A percentile compares a stretch with the other conserved stretches of the same genome.
phyloP scores from a whole-genome alignment of 2,888 invertebrate species.

The Tinea trinotella region DNA sequence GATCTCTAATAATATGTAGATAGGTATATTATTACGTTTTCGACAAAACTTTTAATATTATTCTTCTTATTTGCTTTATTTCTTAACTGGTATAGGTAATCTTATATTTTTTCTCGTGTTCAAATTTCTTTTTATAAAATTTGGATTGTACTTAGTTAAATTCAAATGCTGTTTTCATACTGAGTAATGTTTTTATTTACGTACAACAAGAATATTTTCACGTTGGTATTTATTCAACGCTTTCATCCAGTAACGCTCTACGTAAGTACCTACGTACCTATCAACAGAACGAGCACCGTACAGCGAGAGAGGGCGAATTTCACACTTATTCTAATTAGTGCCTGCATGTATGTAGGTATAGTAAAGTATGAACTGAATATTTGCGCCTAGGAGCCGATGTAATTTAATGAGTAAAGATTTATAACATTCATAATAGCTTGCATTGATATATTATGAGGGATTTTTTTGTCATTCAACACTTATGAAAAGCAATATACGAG shows the following conservation, averaged over 20 bases:
- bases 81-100: too few relatives aligned
- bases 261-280: constrained; percentile 5
- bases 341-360: constrained; percentile 12
- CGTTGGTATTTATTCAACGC: constrained; percentile 16
- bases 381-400: constrained; percentile 19
- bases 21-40: too few relatives aligned
- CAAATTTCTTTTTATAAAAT: too few relatives aligned
- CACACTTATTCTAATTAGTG: constrained; percentile 23
- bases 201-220: constrained; percentile 14
- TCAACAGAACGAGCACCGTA: constrained; percentile 15
- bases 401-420: constrained; percentile 21
- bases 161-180: background rate
- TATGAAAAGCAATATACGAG: too few relatives aligned
- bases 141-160: too few relatives aligned
- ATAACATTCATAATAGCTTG: background rate
- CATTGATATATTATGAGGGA: too few relatives aligned
- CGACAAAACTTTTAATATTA: too few relatives aligned
- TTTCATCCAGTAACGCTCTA: constrained; percentile 8
- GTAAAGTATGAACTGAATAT: constrained; percentile 16
- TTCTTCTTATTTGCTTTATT: too few relatives aligned
- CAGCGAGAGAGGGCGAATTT: constrained; percentile 19
- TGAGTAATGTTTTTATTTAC: background rate
- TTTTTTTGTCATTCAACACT: too few relatives aligned
- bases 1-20: too few relatives aligned
- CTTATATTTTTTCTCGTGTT: too few relatives aligned